A percentile compares a stretch with the other conserved stretches of the same genome.
Conservation (phyloP, 2,888 invertebrate species). For the Orthonevra nobilis region DNA sequence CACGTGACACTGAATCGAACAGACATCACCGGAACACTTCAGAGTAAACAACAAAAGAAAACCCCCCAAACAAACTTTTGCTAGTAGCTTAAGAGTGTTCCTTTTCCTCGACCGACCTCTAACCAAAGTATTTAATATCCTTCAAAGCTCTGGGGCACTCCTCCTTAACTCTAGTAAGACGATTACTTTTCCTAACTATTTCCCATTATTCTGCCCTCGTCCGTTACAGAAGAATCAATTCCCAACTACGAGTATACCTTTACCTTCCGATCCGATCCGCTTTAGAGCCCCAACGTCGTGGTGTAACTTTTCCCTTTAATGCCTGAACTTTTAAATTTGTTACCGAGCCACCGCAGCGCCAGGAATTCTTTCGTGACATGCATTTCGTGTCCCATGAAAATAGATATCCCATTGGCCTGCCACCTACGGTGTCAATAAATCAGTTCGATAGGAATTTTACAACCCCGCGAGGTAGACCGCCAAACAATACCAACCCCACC, state of each 20-base stretch:
- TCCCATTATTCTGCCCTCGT: conserved; percentile 19
- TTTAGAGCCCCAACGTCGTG: no score
- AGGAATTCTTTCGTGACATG: conserved; percentile 63
- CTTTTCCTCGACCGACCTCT: no score
- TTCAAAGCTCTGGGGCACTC: conserved; percentile 20
- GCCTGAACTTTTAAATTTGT: conserved; percentile 65
- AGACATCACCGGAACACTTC: neutral
- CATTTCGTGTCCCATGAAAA: conserved; percentile 64
- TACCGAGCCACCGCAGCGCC: conserved; percentile 18
- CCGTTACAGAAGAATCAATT: conserved; percentile 49
- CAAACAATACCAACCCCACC: neutral
- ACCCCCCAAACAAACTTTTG: no score
- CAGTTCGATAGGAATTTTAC: conserved; percentile 64
- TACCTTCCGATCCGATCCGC: neutral
- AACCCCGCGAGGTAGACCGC: conserved; percentile 11
- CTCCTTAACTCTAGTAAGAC: conserved; percentile 22
- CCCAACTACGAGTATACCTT: conserved; percentile 27
- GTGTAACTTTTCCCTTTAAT: conserved; percentile 50
- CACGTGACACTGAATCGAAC: neutral
- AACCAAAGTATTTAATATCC: no score
- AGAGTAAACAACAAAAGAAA: conserved; percentile 35
- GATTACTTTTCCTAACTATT: conserved; percentile 43
- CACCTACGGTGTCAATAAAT: conserved; percentile 66
- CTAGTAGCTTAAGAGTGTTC: no score
- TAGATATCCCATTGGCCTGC: conserved; percentile 65